Evolutionary conservation across 1,140 invertebrate genomes (phyloP).

Genomic region (Orussus abietinus): DNA sequence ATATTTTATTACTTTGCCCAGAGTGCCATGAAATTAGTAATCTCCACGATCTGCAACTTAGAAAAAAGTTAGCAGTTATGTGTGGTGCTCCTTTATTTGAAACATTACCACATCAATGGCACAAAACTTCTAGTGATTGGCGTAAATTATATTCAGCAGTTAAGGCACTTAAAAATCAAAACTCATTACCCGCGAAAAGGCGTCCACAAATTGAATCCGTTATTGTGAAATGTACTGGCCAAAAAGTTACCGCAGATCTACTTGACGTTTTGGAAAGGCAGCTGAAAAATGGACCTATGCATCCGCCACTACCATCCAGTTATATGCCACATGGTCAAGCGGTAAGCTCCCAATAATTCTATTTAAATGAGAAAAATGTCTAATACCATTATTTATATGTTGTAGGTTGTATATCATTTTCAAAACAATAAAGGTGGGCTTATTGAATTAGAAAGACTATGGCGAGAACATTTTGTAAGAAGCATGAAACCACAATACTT

Average conservation of each 20-base stretch:
- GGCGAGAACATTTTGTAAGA: slow-evolving; percentile 74
- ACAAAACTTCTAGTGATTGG: slow-evolving; percentile 33
- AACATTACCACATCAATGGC: slow-evolving; percentile 26
- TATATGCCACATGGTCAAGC: not conserved
- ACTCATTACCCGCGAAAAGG: slow-evolving; percentile 56
- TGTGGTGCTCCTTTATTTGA: slow-evolving; percentile 64
- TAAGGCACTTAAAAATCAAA: slow-evolving; percentile 58
- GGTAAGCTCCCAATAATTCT: too few species aligned
- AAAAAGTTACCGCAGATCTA: slow-evolving; percentile 49
- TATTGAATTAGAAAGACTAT: slow-evolving; percentile 66
- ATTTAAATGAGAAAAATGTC: slow-evolving; percentile 4
- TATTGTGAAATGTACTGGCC: slow-evolving; percentile 50
- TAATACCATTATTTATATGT: slow-evolving; percentile 2
- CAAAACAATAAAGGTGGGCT: slow-evolving; percentile 58
- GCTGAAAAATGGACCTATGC: slow-evolving; percentile 20
- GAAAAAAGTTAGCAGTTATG: slow-evolving; percentile 58
- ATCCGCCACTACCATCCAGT: not conserved
- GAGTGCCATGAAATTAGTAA: slow-evolving; percentile 72
- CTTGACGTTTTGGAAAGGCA: slow-evolving; percentile 46
- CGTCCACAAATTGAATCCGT: slow-evolving; percentile 51
- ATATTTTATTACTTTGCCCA: slow-evolving; percentile 73
- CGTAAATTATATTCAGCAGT: slow-evolving; percentile 65
- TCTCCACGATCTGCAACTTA: slow-evolving; percentile 61
- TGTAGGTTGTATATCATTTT: slow-evolving; percentile 64
- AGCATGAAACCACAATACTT: slow-evolving; percentile 71